These are phyloP conservation scores for Mesitornis unicolor DNA, from an alignment of 2,113 vertebrate genomes.

Conservation along the genomic window DNA sequence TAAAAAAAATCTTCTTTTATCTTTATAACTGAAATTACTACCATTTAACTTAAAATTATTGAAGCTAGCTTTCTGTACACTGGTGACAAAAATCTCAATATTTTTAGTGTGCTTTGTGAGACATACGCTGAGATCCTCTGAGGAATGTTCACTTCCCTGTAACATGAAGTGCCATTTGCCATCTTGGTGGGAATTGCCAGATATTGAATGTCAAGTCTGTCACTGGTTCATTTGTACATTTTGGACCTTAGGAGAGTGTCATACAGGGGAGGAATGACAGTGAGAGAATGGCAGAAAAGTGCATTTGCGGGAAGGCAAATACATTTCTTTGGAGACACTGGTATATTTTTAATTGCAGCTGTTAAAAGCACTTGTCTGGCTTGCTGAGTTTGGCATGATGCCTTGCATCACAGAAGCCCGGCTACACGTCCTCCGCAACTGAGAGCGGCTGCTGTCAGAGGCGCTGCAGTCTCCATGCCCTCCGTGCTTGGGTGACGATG, in stretches of 20 bases:
- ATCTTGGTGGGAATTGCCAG: background rate
- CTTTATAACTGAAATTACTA: background rate
- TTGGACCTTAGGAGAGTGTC: conserved; percentile 3
- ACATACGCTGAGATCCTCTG: conserved; percentile 17
- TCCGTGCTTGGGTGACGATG: background rate
- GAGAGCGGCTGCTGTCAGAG: background rate
- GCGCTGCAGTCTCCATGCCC: background rate
- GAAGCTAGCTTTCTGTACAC: background rate
- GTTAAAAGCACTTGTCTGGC: background rate
- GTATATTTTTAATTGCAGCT: conserved; percentile 19
- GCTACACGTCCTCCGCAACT: background rate
- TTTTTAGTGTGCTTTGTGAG: background rate
- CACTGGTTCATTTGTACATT: conserved; percentile 12
- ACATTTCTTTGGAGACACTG: background rate
- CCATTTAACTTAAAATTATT: background rate
- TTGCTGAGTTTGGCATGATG: background rate
- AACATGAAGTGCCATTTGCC: conserved; percentile 29
- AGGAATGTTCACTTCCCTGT: conserved; percentile 38
- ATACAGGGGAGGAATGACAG: background rate
- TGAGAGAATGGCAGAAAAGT: background rate
- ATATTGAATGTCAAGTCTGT: conserved; percentile 40
- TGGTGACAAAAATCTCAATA: background rate
- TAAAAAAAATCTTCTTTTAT: background rate
- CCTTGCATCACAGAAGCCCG: background rate
- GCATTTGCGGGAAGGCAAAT: background rate